Evolutionary conservation across 2,113 vertebrate species (phyloP).

Genomic region (Saguinus imperator): DNA sequence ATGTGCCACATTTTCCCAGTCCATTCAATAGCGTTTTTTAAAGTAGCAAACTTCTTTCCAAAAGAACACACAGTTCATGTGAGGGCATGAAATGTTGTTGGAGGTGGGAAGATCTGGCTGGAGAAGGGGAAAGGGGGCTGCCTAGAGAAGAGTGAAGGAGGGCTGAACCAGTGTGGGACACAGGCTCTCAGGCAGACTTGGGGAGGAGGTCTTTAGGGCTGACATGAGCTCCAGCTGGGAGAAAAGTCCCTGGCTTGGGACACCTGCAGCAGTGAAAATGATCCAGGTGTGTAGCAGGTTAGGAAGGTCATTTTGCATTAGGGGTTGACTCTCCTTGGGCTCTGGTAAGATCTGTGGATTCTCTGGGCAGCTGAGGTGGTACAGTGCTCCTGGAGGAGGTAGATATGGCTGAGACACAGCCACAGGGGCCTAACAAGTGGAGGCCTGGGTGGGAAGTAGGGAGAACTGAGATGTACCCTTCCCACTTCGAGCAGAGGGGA

Average conservation of each 20-base stretch:
- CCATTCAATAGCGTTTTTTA: background rate
- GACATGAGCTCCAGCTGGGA: background rate
- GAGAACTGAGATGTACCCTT: background rate
- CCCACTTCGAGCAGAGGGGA: background rate
- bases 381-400: accelerated
- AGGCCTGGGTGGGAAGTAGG: background rate
- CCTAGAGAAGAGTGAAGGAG: background rate
- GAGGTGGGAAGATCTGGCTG: background rate
- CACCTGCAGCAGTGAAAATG: background rate
- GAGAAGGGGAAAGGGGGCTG: background rate
- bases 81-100: background rate
- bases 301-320: background rate
- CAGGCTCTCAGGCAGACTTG: background rate
- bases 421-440: background rate
- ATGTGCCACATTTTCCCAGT: too few species aligned
- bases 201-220: too few species aligned
- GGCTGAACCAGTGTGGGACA: background rate
- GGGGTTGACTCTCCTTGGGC: background rate
- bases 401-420: background rate
- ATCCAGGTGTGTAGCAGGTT: background rate
- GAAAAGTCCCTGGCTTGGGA: background rate
- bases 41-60: background rate
- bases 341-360: background rate
- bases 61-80: too few species aligned
- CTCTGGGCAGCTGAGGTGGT: accelerated